Base-by-base conservation (phyloP, 2,797 vertebrate species). In the Dallia pectoralis region DNA sequence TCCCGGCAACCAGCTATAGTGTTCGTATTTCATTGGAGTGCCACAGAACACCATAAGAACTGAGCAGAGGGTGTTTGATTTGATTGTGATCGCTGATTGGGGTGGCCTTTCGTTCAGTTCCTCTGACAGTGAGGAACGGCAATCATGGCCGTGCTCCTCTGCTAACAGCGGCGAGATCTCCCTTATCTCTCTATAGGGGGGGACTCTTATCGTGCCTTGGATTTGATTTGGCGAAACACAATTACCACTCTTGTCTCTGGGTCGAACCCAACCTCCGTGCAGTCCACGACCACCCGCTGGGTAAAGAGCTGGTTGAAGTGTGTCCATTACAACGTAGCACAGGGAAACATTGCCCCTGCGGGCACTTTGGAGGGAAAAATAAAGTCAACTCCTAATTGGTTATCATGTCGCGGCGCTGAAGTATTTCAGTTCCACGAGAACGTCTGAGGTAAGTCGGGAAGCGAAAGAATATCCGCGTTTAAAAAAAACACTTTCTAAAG, bases 71-170 rank as follows among this genome's bases (percentile, higher is more conserved):
- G 25, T 33, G 79, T 72, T 77, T 79, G 85, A 87, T 72, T 81
- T 86, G 91, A 91, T 85, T 86, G 82, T 88, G 87, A 92, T 92
- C 81, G 81, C 85, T 79, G 89, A 91, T 91, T 88, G 91, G n/a
- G 53, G 81, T 78, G 73, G 3, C 71, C 80, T 77, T 76, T 79
- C 79, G 5, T 59, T 59, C 53, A 27, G 53, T 25, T 9, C 53
- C 40, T 68, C 0, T 76, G 85, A 81, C 88, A 79, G 87, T 87
- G 67, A 91, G 87, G 89, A 92, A 86, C 67, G 82, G 84, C 87
- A 88, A 85, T 88, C 81, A 88, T 83, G 49, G 71, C 69, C 40
- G 0, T 68, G 76, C 68, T 89, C 80, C 73, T 87, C 51, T 73
- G 49, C 64, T 78, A 79, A 6, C 79, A 80, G 76, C 64, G 79